These are phyloP conservation scores for Dryocosmus kuriphilus DNA, from an alignment of 2,888 invertebrate genomes.

Conservation along the genomic window DNA sequence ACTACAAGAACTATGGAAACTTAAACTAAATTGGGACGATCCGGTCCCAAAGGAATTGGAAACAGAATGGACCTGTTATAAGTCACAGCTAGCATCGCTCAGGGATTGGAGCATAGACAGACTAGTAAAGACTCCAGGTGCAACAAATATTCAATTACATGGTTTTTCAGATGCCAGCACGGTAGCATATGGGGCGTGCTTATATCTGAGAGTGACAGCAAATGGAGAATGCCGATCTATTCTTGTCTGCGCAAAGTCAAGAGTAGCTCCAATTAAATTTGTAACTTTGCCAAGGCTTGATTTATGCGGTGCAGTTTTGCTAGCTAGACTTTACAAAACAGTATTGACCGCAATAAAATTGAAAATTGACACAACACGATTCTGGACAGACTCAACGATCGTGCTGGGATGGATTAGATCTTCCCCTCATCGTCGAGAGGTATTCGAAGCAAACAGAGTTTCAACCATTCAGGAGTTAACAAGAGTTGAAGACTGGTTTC, in stretches of 20 bases:
- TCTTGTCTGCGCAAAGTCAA: constrained; percentile 51
- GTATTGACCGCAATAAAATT: constrained; percentile 42
- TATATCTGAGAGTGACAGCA: not conserved
- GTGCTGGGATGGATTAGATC: constrained; percentile 49
- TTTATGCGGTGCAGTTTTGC: too few relatives aligned
- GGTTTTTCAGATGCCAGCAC: not conserved
- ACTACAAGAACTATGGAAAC: too few relatives aligned
- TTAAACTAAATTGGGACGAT: too few relatives aligned
- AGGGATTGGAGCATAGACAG: not conserved
- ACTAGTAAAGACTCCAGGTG: not conserved
- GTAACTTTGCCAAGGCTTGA: constrained; percentile 51
- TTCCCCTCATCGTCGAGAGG: constrained; percentile 40
- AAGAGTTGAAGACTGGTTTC: constrained; percentile 42
- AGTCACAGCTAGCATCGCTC: too few relatives aligned
- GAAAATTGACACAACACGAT: constrained; percentile 2
- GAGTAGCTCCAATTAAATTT: constrained; percentile 53
- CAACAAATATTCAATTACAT: not conserved
- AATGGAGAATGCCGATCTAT: not conserved
- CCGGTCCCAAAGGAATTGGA: not conserved
- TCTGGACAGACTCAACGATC: constrained; percentile 50
- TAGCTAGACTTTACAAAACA: constrained; percentile 42
- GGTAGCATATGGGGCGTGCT: not conserved
- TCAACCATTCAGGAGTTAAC: constrained; percentile 51
- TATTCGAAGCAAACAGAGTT: constrained; percentile 46
- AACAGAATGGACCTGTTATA: not conserved